Conservation (phyloP, 2,888 invertebrate genomes). For the Phengaris alcon region DNA sequence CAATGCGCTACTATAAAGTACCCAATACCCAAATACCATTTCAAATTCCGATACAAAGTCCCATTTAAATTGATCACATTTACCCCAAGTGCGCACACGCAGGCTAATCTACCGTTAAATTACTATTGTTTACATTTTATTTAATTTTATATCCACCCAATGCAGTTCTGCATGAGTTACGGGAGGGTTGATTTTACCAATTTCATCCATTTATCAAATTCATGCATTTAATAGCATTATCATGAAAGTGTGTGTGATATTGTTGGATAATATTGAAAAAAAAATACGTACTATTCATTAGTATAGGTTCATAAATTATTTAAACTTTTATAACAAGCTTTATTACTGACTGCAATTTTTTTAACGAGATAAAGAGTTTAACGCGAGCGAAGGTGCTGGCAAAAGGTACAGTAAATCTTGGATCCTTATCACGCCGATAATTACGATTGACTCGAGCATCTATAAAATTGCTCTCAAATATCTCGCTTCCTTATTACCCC, state of each 20-base stretch:
- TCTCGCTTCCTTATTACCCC: neutral
- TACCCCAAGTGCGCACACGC: conserved; percentile 52
- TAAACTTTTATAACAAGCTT: neutral
- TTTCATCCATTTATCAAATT: neutral
- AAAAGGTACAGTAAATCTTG: no score
- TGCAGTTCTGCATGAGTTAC: conserved; percentile 15
- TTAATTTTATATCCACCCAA: conserved; percentile 34
- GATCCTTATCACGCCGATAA: no score
- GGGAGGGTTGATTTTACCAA: conserved; percentile 17
- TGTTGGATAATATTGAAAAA: no score
- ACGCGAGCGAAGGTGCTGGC: neutral
- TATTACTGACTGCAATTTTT: neutral
- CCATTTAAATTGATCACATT: conserved; percentile 25
- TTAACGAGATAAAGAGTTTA: neutral
- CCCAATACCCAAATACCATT: neutral
- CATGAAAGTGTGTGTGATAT: no score
- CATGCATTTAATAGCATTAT: neutral
- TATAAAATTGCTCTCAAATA: no score
- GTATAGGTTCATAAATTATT: no score
- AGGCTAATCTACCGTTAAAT: conserved; percentile 72
- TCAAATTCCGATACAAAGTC: conserved; percentile 1
- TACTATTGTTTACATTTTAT: conserved; percentile 70
- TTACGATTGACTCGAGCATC: no score
- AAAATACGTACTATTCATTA: no score
- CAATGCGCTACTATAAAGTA: neutral